Evolutionary conservation across 2,113 vertebrate species (phyloP), one percentile per base, ranked within the genome.

Genomic region (Sinocyclocheilus maitianheensis): DNA sequence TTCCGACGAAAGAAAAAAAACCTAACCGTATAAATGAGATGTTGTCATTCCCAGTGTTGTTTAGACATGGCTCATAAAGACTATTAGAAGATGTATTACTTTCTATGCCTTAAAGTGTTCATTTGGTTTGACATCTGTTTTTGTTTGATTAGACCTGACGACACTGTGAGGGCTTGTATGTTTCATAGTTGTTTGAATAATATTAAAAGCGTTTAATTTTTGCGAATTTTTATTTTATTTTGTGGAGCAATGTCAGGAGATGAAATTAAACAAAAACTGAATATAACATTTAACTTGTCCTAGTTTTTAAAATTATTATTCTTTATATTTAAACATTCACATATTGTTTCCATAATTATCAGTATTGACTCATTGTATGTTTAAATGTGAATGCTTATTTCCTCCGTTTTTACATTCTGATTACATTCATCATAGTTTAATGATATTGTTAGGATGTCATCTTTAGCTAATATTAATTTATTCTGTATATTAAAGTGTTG

Each of bases 91-190:
- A 82, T 86, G 51, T 74, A 53, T 86, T 37, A 1, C 89, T 88
- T 92, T 90, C 74, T 90, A 93, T 95, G 94, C 95, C 94, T 94
- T 94, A 92, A 92, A 88, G 92, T 90, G 91, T 72, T 83, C 80
- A 9, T 91, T 34, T 88, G 86, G 87, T 90, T 80, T 90, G 88
- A 87, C 51, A 18, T 89, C 84, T 88, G 91, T 92, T 40, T 77
- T 0, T 88, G 85, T 86, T 90, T 87, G 91, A 92, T 92, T 90
- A 93, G 93, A 93, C 93, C 93, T 94, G 89, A 88, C 87, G 90
- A 85, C 91, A 90, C 92, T 91, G 89, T 92, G 92, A 93, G 89
- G 90, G 90, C 89, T 86, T 87, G 34, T 94, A 72, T n/a, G 86
- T 92, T 94, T 92, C 89, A 72, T 87, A 87, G 91, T 77, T 90